Conservation (phyloP, 2,797 vertebrate species). For the Parauchenoglanis ngamensis region DNA sequence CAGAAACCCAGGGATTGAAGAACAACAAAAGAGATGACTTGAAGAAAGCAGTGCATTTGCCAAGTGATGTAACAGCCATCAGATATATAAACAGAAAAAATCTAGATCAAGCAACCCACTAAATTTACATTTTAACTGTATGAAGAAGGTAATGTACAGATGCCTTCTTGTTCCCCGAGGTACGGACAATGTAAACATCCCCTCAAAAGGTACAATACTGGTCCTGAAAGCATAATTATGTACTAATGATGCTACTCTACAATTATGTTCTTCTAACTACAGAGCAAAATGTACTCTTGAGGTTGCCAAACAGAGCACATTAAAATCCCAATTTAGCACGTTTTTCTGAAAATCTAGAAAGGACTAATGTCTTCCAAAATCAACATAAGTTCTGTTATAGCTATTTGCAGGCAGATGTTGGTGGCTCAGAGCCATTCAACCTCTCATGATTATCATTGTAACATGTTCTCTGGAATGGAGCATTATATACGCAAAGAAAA, state of each 20-base stretch:
- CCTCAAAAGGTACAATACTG: not conserved
- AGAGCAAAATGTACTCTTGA: not conserved
- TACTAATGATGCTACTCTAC: not conserved
- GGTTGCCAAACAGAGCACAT: not conserved
- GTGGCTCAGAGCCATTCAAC: not conserved
- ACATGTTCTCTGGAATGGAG: not conserved
- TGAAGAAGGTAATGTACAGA: not conserved
- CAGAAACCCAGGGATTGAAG: not conserved
- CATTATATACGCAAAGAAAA: not conserved
- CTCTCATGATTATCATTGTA: not conserved
- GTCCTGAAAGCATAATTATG: not conserved
- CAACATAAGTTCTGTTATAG: not conserved
- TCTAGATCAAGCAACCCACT: not conserved
- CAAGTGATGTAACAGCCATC: not conserved
- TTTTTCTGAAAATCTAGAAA: not conserved
- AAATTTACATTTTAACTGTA: not conserved
- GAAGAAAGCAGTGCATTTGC: not conserved
- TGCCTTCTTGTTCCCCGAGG: not conserved
- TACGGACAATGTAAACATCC: not conserved
- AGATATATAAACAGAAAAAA: not conserved
- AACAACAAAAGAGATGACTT: not conserved
- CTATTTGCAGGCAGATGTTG: not conserved
- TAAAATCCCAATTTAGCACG: not conserved
- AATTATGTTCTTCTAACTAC: not conserved
- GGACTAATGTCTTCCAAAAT: not conserved